Base-by-base conservation (phyloP, 2,888 invertebrate species). In the Horisme vitalbata region DNA sequence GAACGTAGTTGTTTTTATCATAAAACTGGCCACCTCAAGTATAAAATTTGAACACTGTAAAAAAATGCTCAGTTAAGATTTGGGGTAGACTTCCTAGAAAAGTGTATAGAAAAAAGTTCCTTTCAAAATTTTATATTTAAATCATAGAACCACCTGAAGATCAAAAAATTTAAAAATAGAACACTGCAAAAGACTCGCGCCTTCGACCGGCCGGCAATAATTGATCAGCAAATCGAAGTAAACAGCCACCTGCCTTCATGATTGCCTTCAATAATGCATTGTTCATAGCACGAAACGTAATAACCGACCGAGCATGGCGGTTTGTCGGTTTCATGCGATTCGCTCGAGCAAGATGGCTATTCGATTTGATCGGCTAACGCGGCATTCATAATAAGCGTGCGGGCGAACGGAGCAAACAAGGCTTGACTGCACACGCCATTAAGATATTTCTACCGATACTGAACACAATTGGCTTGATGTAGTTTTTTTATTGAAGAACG, bases 241-340 rank as follows among this genome's bases (percentile, higher is more conserved):
- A 79, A 79, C 80, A 75, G 65, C 72, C 79, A 80, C 76, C 80
- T 80, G 59, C 65, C 67, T 61, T 70, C 75, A 75, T 76, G 79
- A 84, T 82, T 81, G 81, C 73, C 78, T 74, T 76, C 78, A 78
- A 81, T 82, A 83, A 83, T 82, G 79, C 78, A 82, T 75, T 71
- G 76, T 75, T 70, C 63, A 58, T 55, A 59, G 71, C 81, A 81
- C 81, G 81, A 69, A 77, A 75, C 65, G 68, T 67, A 62, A 63
- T 71, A 75, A 51, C 62, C 73, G 66, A 20, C 69, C 32, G 41
- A 51, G 52, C 63, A 33, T 52, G 48, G 45, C 24, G 50, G 60
- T 32, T 39, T 26, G 28, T 50, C 50, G 51, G 52, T 54, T 56
- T 55, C 41, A 45, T 48, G 36, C 20, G 36, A 46, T 26, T 28